Evolutionary conservation across 2,888 invertebrate species (phyloP), one percentile per base, ranked within the genome.

Genomic region (Polydrusus tereticollis): DNA sequence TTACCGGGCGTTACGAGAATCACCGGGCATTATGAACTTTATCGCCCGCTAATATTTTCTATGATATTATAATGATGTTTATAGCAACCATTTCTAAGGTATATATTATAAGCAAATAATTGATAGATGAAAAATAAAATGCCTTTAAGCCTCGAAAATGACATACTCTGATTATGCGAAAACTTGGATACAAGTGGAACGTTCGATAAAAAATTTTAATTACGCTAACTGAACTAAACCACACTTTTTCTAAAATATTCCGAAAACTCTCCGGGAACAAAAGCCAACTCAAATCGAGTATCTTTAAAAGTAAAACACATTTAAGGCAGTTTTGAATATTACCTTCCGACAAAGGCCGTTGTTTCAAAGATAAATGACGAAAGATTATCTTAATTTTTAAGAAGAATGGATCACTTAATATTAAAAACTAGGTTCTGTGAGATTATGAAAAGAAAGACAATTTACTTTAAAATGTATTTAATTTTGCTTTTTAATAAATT

Each of bases 331-430:
- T 60, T 43, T 2, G 21, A 20, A 58, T n/a, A 55, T 41, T 65
- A 55, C 60, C 68, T 50, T 68, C 20, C 50, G 50, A 68, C 68
- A 67, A 68, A 67, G 36, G 68, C 45, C 68, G 38, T 38, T 36
- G 68, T 68, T 59, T 68, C 60, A 29, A 50, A 68, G 68, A 68
- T 68, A 68, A 68, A 68, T 68, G 20, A 59, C 38, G 16, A 47
- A 26, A 45, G 59, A 68, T 68, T 68, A 68, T 36, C 38, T 47
- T 68, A 68, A 68, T 68, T 68, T 36, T 68, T 33, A 12, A 47
- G 23, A 59, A 60, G 29, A 50, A 65, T 21, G 18, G 12, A 21
- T 21, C 58, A 36, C n/a, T 57, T 57, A 21, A 26, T 50, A 50
- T 50, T n/a, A 50, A 12, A 50, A 50, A 50, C 26, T 8, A 21